These are phyloP conservation scores for Catalaphyllia jardinei DNA, from an alignment of 64 coral and sea anemone species.

Conservation along the genomic window DNA sequence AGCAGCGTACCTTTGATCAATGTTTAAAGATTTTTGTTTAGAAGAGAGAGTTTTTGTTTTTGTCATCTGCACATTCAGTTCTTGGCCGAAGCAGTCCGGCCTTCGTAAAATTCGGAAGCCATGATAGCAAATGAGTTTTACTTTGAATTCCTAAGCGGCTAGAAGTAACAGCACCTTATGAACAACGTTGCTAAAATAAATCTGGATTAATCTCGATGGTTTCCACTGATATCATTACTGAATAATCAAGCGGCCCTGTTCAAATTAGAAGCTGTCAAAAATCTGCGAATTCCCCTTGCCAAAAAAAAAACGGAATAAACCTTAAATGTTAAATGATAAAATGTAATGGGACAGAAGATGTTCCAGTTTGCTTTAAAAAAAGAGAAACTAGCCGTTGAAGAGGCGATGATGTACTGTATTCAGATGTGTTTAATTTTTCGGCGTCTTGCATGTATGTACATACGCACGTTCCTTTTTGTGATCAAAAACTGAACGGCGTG, in stretches of 20 bases:
- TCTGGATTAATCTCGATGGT: background rate
- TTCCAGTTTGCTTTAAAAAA: background rate
- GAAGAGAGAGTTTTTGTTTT: background rate
- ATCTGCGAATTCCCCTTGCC: background rate
- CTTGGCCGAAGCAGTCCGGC: background rate
- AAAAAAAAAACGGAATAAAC: background rate
- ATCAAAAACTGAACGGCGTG: no score
- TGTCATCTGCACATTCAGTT: background rate
- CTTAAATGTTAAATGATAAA: background rate
- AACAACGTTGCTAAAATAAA: background rate
- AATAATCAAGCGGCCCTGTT: slow-evolving; percentile 6
- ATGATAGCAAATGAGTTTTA: background rate
- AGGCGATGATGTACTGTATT: no score
- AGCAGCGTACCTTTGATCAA: background rate
- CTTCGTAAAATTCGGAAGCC: background rate
- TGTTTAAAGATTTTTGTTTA: slow-evolving; percentile 1
- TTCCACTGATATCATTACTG: background rate
- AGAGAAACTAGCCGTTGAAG: no score
- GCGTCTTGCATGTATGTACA: no score
- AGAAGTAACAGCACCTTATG: background rate
- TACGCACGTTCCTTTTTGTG: no score
- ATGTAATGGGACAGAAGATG: background rate
- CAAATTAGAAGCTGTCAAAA: slow-evolving; percentile 4
- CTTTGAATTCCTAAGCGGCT: background rate
- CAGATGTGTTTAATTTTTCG: no score